Base-by-base conservation (phyloP, 2,113 vertebrate species). In the Riparia riparia region DNA sequence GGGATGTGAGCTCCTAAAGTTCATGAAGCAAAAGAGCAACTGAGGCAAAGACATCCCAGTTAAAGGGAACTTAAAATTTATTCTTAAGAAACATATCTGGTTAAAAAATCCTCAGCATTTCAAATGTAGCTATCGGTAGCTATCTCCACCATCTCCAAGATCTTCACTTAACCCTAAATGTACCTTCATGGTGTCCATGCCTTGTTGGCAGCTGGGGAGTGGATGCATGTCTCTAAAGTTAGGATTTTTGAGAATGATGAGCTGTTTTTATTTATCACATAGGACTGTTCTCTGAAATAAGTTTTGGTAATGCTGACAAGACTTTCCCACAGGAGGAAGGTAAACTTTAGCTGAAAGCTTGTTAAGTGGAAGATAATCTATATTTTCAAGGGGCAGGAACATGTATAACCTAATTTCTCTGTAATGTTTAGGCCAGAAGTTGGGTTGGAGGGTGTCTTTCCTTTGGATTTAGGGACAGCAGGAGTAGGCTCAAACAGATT, bases 1-100 rank as follows among this genome's bases (percentile, higher is more conserved):
- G 89, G 72, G 60, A 89, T 65, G 69, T 1, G 32, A 93, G 68
- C 37, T 76, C 45, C 10, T 8, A 57, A 93, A 83, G 64, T 86
- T 96, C 91, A 86, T 77, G 78, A 70, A 77, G 72, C 34, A 81
- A 91, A 91, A 86, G 72, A 89, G 60, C 80, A 94, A 61, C 41
- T 50, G 78, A 91, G 70, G 64, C 64, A 91, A 95, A 95, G 58
- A 58, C 42, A 83, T 60, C 25, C 16, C 51, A 70, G 6, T 77
- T 89, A 20, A 74, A 85, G 44, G 47, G 61, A 71, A 63, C 58
- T 63, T 32, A 51, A 83, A 66, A 64, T 68, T 71, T 74, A 15
- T 39, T 85, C 29, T 79, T 82, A 56, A 87, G 83, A 91, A 81
- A 2, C 7, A 25, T 16, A 84, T 21, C 54, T 82, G 28, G 12